A percentile compares a stretch with the other conserved stretches of the same genome.
phyloP scores from a whole-genome alignment of 2,113 vertebrate genomes.

The Mesoclemmys tuberculata region DNA sequence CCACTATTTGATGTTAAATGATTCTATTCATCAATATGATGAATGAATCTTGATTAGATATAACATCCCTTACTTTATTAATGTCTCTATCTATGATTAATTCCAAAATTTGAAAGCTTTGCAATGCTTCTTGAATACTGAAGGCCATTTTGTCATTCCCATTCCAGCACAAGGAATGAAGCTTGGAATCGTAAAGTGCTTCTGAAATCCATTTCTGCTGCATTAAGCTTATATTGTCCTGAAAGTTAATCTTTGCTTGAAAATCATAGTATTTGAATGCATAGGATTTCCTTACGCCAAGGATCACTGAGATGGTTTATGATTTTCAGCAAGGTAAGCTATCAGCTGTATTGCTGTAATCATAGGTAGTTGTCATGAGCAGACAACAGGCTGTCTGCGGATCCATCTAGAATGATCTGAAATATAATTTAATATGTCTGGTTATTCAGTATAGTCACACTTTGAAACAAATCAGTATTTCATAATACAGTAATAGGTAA shows the following conservation, averaged over 20 bases:
- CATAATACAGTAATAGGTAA: slow-evolving; percentile 61
- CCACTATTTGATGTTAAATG: slow-evolving; percentile 40
- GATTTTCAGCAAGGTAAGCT: slow-evolving; percentile 12
- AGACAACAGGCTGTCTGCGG: slow-evolving; percentile 60
- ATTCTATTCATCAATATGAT: slow-evolving; percentile 77
- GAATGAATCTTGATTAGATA: slow-evolving; percentile 45
- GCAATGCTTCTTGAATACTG: slow-evolving; percentile 32
- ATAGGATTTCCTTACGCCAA: slow-evolving; percentile 39
- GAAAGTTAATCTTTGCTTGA: slow-evolving; percentile 33
- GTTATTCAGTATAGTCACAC: slow-evolving; percentile 38
- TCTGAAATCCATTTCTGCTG: not conserved
- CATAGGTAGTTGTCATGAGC: slow-evolving; percentile 64
- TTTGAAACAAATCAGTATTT: slow-evolving; percentile 49
- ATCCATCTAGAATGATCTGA: slow-evolving; percentile 79
- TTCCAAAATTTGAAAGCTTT: slow-evolving; percentile 50
- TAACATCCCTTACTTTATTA: slow-evolving; percentile 42
- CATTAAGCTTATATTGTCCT: slow-evolving; percentile 17
- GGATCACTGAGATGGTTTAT: not conserved
- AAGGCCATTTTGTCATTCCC: not conserved
- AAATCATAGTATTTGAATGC: slow-evolving; percentile 20
- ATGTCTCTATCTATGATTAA: slow-evolving; percentile 31
- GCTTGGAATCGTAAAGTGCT: slow-evolving; percentile 28
- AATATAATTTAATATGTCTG: slow-evolving; percentile 50
- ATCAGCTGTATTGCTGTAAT: slow-evolving; percentile 10
- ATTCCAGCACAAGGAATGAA: slow-evolving; percentile 2